Evolutionary conservation across 2,888 invertebrate species (phyloP).

Genomic region (Hirtodrosophila duncani): DNA sequence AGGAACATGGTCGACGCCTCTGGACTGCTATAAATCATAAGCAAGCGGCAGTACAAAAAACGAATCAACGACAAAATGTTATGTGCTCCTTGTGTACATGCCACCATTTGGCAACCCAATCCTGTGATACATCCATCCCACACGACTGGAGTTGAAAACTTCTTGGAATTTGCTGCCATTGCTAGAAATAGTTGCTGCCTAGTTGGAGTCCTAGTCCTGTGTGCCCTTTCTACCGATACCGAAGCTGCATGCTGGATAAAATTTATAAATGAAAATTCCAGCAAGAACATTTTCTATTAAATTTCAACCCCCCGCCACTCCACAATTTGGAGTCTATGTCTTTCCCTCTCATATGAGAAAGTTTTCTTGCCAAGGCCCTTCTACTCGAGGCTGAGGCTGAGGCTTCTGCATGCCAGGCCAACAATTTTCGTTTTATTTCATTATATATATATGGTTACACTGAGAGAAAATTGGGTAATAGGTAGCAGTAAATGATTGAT

Average conservation of each 20-base stretch:
- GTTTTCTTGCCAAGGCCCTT: conserved; percentile 60
- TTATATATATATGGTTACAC: conserved; percentile 41
- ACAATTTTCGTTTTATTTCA: conserved; percentile 39
- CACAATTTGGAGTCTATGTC: conserved; percentile 37
- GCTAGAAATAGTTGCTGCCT: conserved; percentile 54
- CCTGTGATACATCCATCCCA: neutral
- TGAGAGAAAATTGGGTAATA: too few relatives aligned
- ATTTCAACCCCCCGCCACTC: conserved; percentile 35
- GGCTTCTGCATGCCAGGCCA: conserved; percentile 17
- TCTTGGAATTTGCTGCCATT: conserved; percentile 60
- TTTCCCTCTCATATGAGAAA: conserved; percentile 54
- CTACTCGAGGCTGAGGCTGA: neutral
- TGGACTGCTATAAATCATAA: conserved; percentile 57
- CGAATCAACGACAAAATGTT: conserved; percentile 34
- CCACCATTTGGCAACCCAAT: neutral
- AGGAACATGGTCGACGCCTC: neutral
- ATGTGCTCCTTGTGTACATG: conserved; percentile 24
- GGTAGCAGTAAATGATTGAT: too few relatives aligned
- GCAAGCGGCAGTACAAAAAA: conserved; percentile 58
- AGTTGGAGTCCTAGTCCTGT: conserved; percentile 38
- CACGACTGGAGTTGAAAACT: conserved; percentile 39
- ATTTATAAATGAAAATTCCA: conserved; percentile 74
- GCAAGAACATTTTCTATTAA: conserved; percentile 74
- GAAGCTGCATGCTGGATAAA: conserved; percentile 25
- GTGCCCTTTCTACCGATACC: neutral